phyloP scores from a whole-genome alignment of 2,113 vertebrate genomes.

The Tinamus guttatus region DNA sequence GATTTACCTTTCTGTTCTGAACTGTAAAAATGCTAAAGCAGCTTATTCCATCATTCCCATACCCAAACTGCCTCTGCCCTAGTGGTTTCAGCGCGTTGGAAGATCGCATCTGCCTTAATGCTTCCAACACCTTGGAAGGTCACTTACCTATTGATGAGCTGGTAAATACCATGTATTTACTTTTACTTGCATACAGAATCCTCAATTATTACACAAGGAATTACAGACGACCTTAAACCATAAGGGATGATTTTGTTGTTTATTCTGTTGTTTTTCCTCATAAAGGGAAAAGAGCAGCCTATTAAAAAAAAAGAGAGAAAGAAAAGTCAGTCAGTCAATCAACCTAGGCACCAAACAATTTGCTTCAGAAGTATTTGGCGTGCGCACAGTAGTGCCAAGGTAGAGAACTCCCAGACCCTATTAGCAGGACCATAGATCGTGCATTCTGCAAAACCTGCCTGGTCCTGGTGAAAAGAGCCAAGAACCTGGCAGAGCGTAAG shows the following conservation, averaged over 20 bases:
- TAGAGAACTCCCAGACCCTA: neutral
- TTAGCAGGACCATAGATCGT: neutral
- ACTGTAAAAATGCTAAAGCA: neutral
- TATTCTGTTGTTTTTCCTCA: neutral
- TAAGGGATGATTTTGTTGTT: neutral
- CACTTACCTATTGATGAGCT: neutral
- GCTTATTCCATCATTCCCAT: neutral
- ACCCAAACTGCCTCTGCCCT: neutral
- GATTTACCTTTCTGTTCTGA: neutral
- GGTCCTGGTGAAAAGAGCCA: slow-evolving; percentile 1
- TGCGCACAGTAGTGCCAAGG: neutral
- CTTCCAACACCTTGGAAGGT: neutral
- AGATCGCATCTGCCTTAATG: neutral
- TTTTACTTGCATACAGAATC: neutral
- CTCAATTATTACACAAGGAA: neutral
- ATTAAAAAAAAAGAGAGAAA: neutral
- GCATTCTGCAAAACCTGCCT: slow-evolving; percentile 11
- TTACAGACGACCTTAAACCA: neutral
- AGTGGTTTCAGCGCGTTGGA: too few relatives aligned
- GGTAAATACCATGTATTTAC: neutral
- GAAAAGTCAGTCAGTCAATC: neutral
- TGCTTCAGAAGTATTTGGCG: neutral
- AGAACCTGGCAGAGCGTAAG: neutral
- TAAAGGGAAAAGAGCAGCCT: neutral
- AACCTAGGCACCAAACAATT: neutral